phyloP scores from a whole-genome alignment of 30 jellyfish, hydroid and myxozoan species.

The Turritopsis dohrnii region DNA sequence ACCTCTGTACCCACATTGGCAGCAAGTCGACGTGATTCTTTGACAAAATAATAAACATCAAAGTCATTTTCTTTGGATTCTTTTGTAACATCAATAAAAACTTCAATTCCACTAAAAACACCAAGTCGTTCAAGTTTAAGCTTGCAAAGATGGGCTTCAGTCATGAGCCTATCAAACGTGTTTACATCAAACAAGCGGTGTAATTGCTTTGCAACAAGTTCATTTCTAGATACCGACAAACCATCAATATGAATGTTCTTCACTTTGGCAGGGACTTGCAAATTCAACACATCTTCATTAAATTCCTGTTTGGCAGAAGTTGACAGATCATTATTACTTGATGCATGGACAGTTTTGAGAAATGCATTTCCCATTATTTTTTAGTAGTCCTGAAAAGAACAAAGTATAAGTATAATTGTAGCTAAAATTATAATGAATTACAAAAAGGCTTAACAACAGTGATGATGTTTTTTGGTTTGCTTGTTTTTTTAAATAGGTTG shows the following conservation, averaged over 20 bases:
- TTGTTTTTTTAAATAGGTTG: too few relatives aligned
- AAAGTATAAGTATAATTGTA: not conserved
- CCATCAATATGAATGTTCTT: constrained; percentile 90
- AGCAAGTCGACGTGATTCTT: constrained; percentile 54
- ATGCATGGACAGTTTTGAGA: constrained; percentile 18
- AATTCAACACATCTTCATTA: constrained; percentile 38
- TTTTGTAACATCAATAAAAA: constrained; percentile 71
- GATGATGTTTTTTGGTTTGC: too few relatives aligned
- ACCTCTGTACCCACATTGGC: constrained; percentile 83
- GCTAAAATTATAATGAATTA: too few relatives aligned
- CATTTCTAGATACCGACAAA: constrained; percentile 41
- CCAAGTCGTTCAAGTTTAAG: constrained; percentile 84
- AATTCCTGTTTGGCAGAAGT: not conserved
- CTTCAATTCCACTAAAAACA: constrained; percentile 68
- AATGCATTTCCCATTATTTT: constrained; percentile 18
- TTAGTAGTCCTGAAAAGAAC: not conserved
- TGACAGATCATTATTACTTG: constrained; percentile 6
- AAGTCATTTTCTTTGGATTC: constrained; percentile 50
- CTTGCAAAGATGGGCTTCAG: constrained; percentile 65
- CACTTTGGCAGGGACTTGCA: constrained; percentile 42
- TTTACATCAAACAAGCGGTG: constrained; percentile 53
- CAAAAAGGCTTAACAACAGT: too few relatives aligned
- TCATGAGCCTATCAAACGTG: constrained; percentile 64
- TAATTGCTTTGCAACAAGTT: constrained; percentile 57
- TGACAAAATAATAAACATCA: constrained; percentile 68